Percentiles rank a stretch among this genome's conserved stretches.
phyloP scores from a whole-genome alignment of 1,140 invertebrate species.

The Atta texana region DNA sequence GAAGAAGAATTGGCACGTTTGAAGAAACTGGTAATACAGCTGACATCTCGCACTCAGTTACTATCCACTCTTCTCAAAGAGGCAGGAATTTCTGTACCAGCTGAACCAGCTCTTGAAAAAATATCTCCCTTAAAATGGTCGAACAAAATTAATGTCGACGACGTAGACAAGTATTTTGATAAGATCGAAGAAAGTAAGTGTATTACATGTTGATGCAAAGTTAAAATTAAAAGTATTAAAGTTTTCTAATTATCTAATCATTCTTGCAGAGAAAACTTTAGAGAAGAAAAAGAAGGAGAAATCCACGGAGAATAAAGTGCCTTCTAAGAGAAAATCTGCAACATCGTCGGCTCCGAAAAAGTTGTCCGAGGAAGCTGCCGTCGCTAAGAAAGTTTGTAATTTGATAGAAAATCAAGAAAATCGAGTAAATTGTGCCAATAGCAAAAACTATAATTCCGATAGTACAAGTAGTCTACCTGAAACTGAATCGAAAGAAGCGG shows the following conservation, averaged over 20 bases:
- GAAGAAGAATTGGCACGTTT: constrained; percentile 84
- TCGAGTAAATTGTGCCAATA: constrained; percentile 78
- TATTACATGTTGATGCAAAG: not conserved
- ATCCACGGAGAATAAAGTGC: constrained; percentile 74
- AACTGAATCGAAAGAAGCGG: constrained; percentile 53
- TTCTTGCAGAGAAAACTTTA: constrained; percentile 71
- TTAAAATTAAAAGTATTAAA: not conserved
- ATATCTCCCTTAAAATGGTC: constrained; percentile 85
- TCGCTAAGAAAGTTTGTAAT: constrained; percentile 66
- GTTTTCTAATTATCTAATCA: constrained; percentile 10
- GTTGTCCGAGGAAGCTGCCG: constrained; percentile 66
- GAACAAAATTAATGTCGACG: constrained; percentile 85
- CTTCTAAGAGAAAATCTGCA: constrained; percentile 77
- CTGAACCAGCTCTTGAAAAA: constrained; percentile 85
- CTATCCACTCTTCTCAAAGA: constrained; percentile 82
- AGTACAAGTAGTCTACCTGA: constrained; percentile 52
- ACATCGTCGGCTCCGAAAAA: constrained; percentile 74
- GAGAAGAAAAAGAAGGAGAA: constrained; percentile 77
- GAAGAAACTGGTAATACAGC: constrained; percentile 83
- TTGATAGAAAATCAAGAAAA: constrained; percentile 84
- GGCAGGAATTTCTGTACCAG: constrained; percentile 84
- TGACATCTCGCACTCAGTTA: constrained; percentile 83
- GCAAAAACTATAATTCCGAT: constrained; percentile 73
- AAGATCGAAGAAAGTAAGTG: constrained; percentile 78
- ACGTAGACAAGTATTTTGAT: constrained; percentile 78